Evolutionary conservation across 2,797 vertebrate species (phyloP), one percentile per base, ranked within the genome.

Genomic region (Ispidina lecontei): DNA sequence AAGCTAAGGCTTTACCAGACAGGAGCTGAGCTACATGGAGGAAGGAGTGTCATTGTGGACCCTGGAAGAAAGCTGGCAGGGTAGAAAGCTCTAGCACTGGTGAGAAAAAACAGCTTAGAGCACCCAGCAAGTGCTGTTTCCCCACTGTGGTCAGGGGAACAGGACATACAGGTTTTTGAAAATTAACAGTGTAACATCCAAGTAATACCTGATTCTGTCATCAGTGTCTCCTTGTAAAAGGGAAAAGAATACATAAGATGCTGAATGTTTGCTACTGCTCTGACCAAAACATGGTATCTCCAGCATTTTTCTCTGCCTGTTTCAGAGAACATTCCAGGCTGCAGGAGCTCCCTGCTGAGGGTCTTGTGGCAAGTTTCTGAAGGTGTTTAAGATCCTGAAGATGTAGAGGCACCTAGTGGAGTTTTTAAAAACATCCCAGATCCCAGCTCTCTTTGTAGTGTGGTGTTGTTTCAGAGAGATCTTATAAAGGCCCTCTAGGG

Each of bases 361-460:
- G 28, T 73, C 63, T 91, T 91, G 60, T 67, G 86, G 80, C 72
- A 90, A 77, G 17, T 60, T 64, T 85, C 74, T n/a, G 55, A 54
- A 75, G 47, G 31, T 86, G 55, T 84, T 93, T 95, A 84, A 67
- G 76, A 67, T 88, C n/a, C 51, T 84, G 70, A 96, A 87, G 74
- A 67, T 58, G 23, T 49, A 87, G 85, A 78, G 29, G 44, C 55
- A 81, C 21, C 76, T 87, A 51, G 7, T 26, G 19, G 59, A 81
- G 37, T 71, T 86, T 69, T 72, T 23, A 63, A 78, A 75, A 94
- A 41, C 29, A 33, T 10, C 15, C 31, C 33, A 67, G 13, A 71
- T 81, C 55, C 35, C 64, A 74, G 39, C 6, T 52, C 13, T 64
- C 29, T 69, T 62, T 0, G 0, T 37, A 58, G 63, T 78, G n/a